These are phyloP conservation scores for Brachyrhaphis roseni DNA, from an alignment of 2,797 vertebrate species.

Conservation along the genomic window DNA sequence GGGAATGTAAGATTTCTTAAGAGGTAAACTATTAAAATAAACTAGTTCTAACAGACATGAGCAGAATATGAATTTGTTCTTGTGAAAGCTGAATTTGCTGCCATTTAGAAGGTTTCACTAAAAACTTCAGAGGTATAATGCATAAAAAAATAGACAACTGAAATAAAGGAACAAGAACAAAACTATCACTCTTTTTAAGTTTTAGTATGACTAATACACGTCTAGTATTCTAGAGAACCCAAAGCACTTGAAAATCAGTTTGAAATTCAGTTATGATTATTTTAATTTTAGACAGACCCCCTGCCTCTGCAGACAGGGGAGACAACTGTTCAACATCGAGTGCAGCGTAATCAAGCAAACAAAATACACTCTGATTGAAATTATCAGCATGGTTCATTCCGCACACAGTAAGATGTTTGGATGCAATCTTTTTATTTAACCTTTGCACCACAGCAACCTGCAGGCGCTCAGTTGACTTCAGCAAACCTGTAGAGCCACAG, in stretches of 20 bases:
- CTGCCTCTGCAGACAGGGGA: conserved; percentile 11
- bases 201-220: not conserved
- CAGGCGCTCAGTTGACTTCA: not conserved
- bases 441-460: not conserved
- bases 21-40: not conserved
- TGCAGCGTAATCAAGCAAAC: conserved; percentile 6
- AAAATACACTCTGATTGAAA: conserved; percentile 11
- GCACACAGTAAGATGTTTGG: conserved; percentile 2
- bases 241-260: conserved; percentile 2
- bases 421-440: conserved; percentile 8
- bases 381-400: not conserved
- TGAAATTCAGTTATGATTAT: conserved; percentile 10
- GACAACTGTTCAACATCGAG: conserved; percentile 3
- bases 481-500: not conserved
- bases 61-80: not conserved
- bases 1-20: not conserved
- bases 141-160: not conserved
- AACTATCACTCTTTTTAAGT: not conserved
- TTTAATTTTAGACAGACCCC: conserved; percentile 5
- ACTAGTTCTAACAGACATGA: not conserved
- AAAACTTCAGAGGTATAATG: not conserved
- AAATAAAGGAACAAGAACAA: not conserved
- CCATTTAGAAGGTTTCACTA: not conserved
- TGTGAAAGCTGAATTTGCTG: not conserved
- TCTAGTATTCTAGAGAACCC: not conserved